Evolutionary conservation across 2,888 invertebrate species (phyloP), one percentile per base, ranked within the genome.

Genomic region (Lasioglossum villosulum): DNA sequence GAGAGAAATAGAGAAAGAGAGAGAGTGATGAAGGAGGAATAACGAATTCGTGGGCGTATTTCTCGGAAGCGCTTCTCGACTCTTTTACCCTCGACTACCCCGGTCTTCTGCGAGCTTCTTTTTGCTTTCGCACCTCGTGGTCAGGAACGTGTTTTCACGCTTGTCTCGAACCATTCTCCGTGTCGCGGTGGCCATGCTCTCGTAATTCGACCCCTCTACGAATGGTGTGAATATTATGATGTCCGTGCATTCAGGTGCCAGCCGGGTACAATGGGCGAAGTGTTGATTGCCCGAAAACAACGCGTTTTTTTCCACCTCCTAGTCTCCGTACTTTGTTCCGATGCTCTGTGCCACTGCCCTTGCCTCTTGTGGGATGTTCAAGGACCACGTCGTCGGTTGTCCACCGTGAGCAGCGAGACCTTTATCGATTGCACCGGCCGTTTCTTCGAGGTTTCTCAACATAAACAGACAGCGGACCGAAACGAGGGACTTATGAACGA

Each of bases 201-300:
- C 90, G 94, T 93, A 94, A 94, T 90, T 90, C 90, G 93, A 94
- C 73, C 90, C 92, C 91, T 88, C 87, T 83, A 89, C 87, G 90
- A 92, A 93, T 91, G 93, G 94, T 93, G 94, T 94, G 95, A 95
- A 95, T 95, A 95, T 95, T 95, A 94, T 94, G 95, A 94, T 95
- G 95, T 91, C 92, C 93, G 90, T 86, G 93, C 90, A 94, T 95
- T 94, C 92, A 95, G 91, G 88, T 94, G 95, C 92, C 95, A 95
- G 85, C 73, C 66, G 66, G 27, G 87, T 76, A 94, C 94, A 94
- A 94, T 92, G 91, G 85, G 78, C 90, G 78, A 94, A 94, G 94
- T 94, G 94, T 94, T 94, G 94, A 95, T 94, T 94, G 93, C 93
- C 93, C 89, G 92, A 94, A 94, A 94, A 94, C 94, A 94, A 93